These are phyloP conservation scores for Cottoperca gobio DNA, from an alignment of 2,797 vertebrate genomes.

Conservation along the genomic window DNA sequence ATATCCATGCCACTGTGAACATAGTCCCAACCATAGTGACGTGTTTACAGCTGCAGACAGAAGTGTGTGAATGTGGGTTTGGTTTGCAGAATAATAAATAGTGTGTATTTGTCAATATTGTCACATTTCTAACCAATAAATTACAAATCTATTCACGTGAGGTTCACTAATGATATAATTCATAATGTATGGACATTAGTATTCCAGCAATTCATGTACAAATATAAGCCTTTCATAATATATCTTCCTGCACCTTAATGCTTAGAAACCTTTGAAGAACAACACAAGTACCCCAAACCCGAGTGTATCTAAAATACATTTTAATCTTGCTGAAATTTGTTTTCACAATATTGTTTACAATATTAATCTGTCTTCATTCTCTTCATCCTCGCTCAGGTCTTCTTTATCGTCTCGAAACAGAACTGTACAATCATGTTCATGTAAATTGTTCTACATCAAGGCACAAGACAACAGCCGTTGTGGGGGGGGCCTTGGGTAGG, in stretches of 20 bases:
- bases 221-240: slow-evolving; percentile 47
- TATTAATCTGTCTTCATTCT: slow-evolving; percentile 71
- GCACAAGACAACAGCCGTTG: slow-evolving; percentile 87
- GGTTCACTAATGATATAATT: slow-evolving; percentile 3
- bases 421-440: slow-evolving; percentile 90
- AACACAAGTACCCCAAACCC: slow-evolving; percentile 87
- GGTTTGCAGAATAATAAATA: slow-evolving; percentile 11
- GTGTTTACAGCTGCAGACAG: slow-evolving; percentile 24
- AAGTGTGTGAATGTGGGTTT: slow-evolving; percentile 12
- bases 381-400: slow-evolving; percentile 65
- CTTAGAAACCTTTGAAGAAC: slow-evolving; percentile 71
- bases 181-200: slow-evolving; percentile 30
- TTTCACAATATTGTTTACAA: slow-evolving; percentile 88
- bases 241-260: slow-evolving; percentile 33
- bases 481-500: slow-evolving; percentile 83
- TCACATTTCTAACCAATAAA: slow-evolving; percentile 10
- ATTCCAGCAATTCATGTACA: slow-evolving; percentile 36
- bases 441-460: slow-evolving; percentile 90
- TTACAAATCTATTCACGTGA: slow-evolving; percentile 24
- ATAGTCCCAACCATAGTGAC: slow-evolving; percentile 21
- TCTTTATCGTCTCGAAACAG: slow-evolving; percentile 79
- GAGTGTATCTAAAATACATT: slow-evolving; percentile 97
- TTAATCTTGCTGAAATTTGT: slow-evolving; percentile 92
- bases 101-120: slow-evolving; percentile 12
- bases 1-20: slow-evolving; percentile 44